Evolutionary conservation across 2,797 vertebrate species (phyloP), one percentile per base, ranked within the genome.

Genomic region (Urocyon cinereoargenteus): DNA sequence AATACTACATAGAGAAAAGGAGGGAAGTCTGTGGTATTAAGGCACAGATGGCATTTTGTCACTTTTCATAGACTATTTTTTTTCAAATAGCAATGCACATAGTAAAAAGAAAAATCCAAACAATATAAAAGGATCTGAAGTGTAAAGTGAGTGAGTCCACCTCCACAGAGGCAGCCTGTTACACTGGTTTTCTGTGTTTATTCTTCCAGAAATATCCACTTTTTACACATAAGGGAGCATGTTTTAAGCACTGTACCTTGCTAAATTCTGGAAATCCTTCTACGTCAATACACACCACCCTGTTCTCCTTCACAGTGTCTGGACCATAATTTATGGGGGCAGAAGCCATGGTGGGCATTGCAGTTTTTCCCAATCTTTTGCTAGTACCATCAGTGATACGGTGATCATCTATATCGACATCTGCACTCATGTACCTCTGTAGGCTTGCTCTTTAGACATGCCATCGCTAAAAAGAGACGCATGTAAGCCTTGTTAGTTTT

Each of bases 41-140:
- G 45, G 22, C 51, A 53, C 53, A 59, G 21, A 6, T 68, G 72
- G 40, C 10, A 7, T 53, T 18, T 78, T 26, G 55, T 86, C 83
- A 9, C 85, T 91, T 95, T 70, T 75, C 70, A 91, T 34, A 49
- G 24, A 64, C 11, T 34, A 24, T 55, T 7, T 49, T 70, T 66
- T 72, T 91, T 62, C 49, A 53, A 87, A 91, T 57, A 83, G 59
- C 66, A 93, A 8, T 34, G 34, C 22, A 51, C 8, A 24, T n/a
- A 82, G 55, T 72, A 59, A 87, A 96, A 86, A 86, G 66, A 78
- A 96, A 86, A 86, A 51, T 28, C 59, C 40, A 81, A 53, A 75
- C 24, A 61, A 6, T 11, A 2, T 62, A 70, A 85, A 70, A 91
- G 31, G 51, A 68, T 59, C 91, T 86, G 72, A 89, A 55, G 55